Percentiles rank a stretch among this genome's conserved stretches.
Evolutionary conservation across 2,797 vertebrate species (phyloP).

Genomic region (Coracias cyanogaster): DNA sequence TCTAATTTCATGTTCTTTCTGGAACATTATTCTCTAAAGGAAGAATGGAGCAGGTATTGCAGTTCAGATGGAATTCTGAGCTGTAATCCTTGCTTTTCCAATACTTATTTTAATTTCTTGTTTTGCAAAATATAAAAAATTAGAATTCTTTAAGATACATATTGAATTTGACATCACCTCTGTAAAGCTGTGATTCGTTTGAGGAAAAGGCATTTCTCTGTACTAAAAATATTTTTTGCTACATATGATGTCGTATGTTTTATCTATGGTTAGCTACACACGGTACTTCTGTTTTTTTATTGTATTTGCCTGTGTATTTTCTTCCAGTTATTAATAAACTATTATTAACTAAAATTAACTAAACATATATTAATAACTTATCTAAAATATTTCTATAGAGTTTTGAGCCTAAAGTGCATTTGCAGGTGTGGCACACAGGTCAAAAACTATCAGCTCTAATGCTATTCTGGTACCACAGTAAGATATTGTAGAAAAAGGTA

Average conservation of each 20-base stretch:
- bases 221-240: neutral
- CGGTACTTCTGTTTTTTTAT: neutral
- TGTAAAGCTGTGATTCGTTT: neutral
- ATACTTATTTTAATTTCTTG: neutral
- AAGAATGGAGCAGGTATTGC: neutral
- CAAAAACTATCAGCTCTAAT: neutral
- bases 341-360: constrained; percentile 14
- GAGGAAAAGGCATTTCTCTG: neutral
- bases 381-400: neutral
- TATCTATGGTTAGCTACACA: neutral
- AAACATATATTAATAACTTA: neutral
- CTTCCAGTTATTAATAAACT: neutral
- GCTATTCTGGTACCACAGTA: neutral
- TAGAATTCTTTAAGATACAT: neutral
- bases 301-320: neutral
- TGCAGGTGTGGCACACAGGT: neutral
- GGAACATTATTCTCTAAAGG: neutral
- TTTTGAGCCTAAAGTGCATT: neutral
- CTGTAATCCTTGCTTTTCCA: neutral
- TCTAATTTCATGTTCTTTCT: neutral
- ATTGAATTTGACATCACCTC: neutral
- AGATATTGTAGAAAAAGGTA: neutral
- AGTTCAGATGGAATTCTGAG: neutral
- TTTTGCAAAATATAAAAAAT: neutral
- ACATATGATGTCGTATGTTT: neutral